A percentile compares a stretch with the other conserved stretches of the same genome.
These are phyloP conservation scores for Streptopelia turtur DNA, from an alignment of 2,797 vertebrate genomes.

Conservation along the genomic window DNA sequence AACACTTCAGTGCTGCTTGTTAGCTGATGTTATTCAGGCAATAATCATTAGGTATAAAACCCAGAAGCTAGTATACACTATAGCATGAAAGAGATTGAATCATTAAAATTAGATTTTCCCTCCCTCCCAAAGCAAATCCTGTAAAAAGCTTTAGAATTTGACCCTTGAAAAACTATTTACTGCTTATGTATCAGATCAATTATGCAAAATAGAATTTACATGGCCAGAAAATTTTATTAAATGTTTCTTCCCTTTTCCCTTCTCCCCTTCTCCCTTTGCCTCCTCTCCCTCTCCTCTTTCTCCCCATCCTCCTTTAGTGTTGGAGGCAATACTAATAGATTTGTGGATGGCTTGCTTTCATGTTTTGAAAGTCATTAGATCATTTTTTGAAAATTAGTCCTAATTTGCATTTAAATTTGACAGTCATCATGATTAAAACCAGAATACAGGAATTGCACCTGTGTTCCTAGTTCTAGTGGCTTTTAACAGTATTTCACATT, in stretches of 20 bases:
- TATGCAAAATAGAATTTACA: neutral
- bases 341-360: neutral
- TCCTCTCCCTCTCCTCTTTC: neutral
- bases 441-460: slow-evolving; percentile 40
- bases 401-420: slow-evolving; percentile 67
- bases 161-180: slow-evolving; percentile 47
- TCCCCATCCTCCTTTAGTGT: neutral
- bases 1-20: slow-evolving; percentile 41
- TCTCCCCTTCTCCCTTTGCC: neutral
- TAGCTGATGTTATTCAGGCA: slow-evolving; percentile 42
- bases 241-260: neutral
- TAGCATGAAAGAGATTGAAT: slow-evolving; percentile 32
- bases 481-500: slow-evolving; percentile 51
- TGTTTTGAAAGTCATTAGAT: slow-evolving; percentile 27
- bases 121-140: neutral
- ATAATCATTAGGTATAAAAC: slow-evolving; percentile 46
- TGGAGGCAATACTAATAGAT: neutral
- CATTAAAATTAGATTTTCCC: slow-evolving; percentile 58
- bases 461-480: neutral
- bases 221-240: neutral
- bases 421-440: slow-evolving; percentile 28
- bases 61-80: neutral
- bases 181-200: slow-evolving; percentile 12
- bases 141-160: slow-evolving; percentile 31
- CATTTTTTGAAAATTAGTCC: slow-evolving; percentile 1